Conservation (phyloP, 2,113 vertebrate species). For the Syngnathus floridae region DNA sequence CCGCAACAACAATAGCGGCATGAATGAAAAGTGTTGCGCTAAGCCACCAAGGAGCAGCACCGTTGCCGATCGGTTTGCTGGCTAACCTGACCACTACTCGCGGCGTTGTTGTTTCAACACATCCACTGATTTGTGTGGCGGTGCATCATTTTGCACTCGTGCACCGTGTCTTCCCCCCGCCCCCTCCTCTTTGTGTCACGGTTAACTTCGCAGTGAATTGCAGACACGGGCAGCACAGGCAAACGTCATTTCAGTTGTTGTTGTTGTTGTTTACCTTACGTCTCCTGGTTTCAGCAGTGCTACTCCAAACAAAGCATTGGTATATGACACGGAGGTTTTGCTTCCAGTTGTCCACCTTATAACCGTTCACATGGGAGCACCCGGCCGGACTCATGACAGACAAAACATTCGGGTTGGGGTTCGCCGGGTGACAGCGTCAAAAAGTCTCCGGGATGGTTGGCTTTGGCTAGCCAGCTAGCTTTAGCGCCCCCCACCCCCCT, state of each 20-base stretch:
- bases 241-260: conserved; percentile 23
- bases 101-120: neutral
- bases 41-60: neutral
- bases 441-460: conserved; percentile 62
- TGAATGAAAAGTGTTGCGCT: neutral
- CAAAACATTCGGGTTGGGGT: conserved; percentile 69
- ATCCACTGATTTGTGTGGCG: neutral
- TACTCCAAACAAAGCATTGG: conserved; percentile 98
- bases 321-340: conserved; percentile 96
- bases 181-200: neutral
- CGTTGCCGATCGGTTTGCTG: neutral
- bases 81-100: neutral
- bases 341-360: conserved; percentile 99
- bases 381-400: conserved; percentile 92
- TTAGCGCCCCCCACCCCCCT: neutral
- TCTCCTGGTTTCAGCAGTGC: conserved; percentile 90
- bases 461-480: conserved; percentile 55
- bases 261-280: conserved; percentile 81
- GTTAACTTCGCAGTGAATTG: neutral
- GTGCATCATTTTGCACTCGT: neutral
- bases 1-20: neutral
- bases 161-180: neutral
- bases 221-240: neutral
- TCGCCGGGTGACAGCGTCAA: conserved; percentile 48
- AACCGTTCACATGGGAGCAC: conserved; percentile 94